Conservation (phyloP, 2,113 vertebrate genomes). For the Peucedramus taeniatus region DNA sequence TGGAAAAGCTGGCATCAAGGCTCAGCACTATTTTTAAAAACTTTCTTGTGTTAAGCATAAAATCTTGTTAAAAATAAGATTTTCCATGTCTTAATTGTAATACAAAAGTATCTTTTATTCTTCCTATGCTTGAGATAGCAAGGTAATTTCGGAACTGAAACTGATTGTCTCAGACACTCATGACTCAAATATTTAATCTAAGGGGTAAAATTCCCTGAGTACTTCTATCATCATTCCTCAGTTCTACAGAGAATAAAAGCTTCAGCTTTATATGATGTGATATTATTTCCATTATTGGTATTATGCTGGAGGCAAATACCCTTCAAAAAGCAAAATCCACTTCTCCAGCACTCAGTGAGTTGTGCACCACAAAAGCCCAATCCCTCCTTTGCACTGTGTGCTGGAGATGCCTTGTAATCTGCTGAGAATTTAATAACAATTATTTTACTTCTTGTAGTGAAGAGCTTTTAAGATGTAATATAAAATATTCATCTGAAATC, state of each 20-base stretch:
- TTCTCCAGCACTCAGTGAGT: slow-evolving; percentile 28
- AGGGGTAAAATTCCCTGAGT: slow-evolving; percentile 75
- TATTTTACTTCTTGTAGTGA: slow-evolving; percentile 59
- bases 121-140: slow-evolving; percentile 76
- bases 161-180: slow-evolving; percentile 75
- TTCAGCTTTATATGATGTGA: slow-evolving; percentile 77
- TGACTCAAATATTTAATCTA: slow-evolving; percentile 83
- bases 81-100: slow-evolving; percentile 74
- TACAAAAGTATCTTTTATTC: slow-evolving; percentile 71
- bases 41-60: slow-evolving; percentile 38
- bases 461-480: slow-evolving; percentile 57
- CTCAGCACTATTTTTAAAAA: not conserved
- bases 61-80: slow-evolving; percentile 69
- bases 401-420: slow-evolving; percentile 61
- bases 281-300: slow-evolving; percentile 81
- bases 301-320: slow-evolving; percentile 79
- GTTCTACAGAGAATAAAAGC: slow-evolving; percentile 74
- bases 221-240: slow-evolving; percentile 71
- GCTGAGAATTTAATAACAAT: slow-evolving; percentile 70
- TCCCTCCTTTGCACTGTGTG: slow-evolving; percentile 43
- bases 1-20: slow-evolving; percentile 20
- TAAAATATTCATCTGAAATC: slow-evolving; percentile 53
- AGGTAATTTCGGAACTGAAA: slow-evolving; percentile 76
- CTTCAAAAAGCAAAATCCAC: slow-evolving; percentile 67
- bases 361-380: slow-evolving; percentile 32